A percentile compares a stretch with the other conserved stretches of the same genome.
These are phyloP conservation scores for Hymenopus coronatus DNA, from an alignment of 2,888 invertebrate genomes.

Conservation along the genomic window DNA sequence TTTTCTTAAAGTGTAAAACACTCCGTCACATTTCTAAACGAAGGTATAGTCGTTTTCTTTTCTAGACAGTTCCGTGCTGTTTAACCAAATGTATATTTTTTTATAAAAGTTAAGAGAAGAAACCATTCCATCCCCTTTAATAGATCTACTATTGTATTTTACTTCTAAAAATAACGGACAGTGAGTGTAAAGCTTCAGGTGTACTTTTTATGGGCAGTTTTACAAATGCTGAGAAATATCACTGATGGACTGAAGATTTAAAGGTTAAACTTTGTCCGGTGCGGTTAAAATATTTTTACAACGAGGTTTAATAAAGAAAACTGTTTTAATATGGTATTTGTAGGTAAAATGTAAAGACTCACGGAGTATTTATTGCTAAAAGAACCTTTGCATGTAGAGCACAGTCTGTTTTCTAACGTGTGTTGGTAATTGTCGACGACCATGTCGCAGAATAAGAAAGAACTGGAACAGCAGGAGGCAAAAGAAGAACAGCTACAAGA, in stretches of 20 bases:
- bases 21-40: neutral
- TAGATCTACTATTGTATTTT: neutral
- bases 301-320: neutral
- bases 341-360: neutral
- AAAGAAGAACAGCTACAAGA: neutral
- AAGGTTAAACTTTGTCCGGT: neutral
- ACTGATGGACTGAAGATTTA: neutral
- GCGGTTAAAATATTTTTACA: neutral
- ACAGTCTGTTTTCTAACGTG: neutral
- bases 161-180: neutral
- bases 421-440: neutral
- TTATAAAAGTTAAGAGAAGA: neutral
- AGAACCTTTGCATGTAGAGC: too few relatives aligned
- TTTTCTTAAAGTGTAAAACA: neutral
- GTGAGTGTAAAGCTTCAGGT: neutral
- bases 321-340: neutral
- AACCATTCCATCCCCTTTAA: neutral
- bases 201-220: neutral
- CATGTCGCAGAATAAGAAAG: slow-evolving; percentile 11
- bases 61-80: neutral
- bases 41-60: neutral
- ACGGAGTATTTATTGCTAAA: neutral
- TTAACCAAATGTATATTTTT: neutral
- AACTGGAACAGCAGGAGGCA: neutral
- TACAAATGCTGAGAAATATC: neutral